These are phyloP conservation scores for Leiothrix lutea DNA, from an alignment of 2,113 vertebrate species.

Conservation along the genomic window DNA sequence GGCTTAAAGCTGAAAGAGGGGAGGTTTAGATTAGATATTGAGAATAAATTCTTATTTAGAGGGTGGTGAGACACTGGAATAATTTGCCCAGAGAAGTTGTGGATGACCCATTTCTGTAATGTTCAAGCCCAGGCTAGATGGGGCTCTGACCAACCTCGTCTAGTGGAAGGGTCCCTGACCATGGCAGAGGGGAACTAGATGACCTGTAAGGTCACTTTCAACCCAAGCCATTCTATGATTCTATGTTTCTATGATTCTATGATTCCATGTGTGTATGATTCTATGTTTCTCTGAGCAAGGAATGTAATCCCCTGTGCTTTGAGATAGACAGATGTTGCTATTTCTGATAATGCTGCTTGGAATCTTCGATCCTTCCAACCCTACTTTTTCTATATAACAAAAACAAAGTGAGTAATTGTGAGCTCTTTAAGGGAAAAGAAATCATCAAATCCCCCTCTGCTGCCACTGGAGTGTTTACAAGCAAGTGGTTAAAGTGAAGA, in stretches of 20 bases:
- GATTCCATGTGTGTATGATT: background rate
- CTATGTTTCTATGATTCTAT: background rate
- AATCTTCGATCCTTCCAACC: background rate
- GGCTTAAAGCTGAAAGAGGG: background rate
- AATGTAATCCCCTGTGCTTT: background rate
- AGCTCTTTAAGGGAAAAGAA: background rate
- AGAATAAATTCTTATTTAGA: background rate
- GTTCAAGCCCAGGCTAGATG: background rate
- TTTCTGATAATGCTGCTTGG: background rate
- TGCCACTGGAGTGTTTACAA: background rate
- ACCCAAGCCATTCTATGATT: background rate
- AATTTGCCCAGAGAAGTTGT: background rate
- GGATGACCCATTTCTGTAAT: background rate
- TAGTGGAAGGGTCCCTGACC: background rate
- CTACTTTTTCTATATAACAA: background rate
- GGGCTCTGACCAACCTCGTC: background rate
- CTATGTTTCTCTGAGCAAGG: background rate
- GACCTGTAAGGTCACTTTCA: background rate
- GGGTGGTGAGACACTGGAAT: background rate
- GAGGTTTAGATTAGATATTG: background rate
- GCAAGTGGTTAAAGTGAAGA: background rate
- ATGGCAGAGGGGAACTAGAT: background rate
- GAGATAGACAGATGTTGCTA: background rate
- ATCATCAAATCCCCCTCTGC: background rate
- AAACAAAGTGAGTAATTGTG: background rate